These are phyloP conservation scores for Apteryx mantelli DNA, from an alignment of 2,113 vertebrate species.

Conservation along the genomic window DNA sequence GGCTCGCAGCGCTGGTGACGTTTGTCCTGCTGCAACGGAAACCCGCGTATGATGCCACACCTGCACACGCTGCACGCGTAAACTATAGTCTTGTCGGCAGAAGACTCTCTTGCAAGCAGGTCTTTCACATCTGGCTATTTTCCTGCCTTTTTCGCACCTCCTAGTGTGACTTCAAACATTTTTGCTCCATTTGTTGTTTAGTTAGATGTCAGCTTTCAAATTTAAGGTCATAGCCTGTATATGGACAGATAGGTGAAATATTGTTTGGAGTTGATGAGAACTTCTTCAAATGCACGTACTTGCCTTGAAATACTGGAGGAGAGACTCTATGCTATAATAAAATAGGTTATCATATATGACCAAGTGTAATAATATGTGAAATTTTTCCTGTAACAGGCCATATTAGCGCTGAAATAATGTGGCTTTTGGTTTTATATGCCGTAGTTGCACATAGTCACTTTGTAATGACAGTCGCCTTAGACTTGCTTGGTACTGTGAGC, in stretches of 20 bases:
- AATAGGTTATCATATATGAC: not conserved
- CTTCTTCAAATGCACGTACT: not conserved
- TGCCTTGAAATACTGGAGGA: not conserved
- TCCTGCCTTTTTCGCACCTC: not conserved
- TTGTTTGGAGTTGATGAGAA: not conserved
- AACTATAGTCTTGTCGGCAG: accelerated
- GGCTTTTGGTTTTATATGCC: not conserved
- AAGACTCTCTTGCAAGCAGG: not conserved
- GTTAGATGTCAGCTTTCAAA: not conserved
- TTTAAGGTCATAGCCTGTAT: accelerated
- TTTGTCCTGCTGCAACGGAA: not conserved
- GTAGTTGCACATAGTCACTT: not conserved
- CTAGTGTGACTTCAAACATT: not conserved
- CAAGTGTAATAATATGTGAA: not conserved
- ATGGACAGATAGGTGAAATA: not conserved
- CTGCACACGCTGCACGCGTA: accelerated
- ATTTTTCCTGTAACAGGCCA: accelerated
- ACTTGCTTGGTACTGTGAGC: not conserved
- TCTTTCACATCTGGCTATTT: not conserved
- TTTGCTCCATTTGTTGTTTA: not conserved
- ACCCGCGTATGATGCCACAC: accelerated
- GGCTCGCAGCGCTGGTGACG: not conserved
- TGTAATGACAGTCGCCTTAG: accelerated
- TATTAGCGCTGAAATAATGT: not conserved
- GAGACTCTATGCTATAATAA: accelerated